phyloP scores from a whole-genome alignment of 2,113 vertebrate genomes.

The Rutilus rutilus region DNA sequence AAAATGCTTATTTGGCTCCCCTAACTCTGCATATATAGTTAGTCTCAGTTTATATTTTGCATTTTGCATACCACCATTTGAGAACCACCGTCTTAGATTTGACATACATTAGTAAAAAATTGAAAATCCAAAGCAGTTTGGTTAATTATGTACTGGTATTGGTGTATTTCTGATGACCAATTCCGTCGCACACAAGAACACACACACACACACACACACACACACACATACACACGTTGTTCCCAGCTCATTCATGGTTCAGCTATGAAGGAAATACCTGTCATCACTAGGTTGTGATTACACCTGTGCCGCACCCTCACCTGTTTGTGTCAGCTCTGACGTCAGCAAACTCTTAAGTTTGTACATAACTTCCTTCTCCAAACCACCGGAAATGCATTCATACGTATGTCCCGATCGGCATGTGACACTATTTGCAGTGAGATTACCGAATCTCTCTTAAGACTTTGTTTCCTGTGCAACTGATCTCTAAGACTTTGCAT shows the following conservation, averaged over 20 bases:
- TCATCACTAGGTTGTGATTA: slow-evolving; percentile 60
- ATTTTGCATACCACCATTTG: background rate
- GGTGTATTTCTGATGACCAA: background rate
- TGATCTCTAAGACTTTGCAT: background rate
- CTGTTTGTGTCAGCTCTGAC: slow-evolving; percentile 28
- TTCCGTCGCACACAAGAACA: slow-evolving; percentile 6
- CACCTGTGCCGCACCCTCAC: slow-evolving; percentile 70
- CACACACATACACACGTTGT: too few relatives aligned
- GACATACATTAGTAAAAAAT: background rate
- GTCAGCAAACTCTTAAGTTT: slow-evolving; percentile 18
- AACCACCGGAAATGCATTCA: background rate
- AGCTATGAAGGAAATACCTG: slow-evolving; percentile 68
- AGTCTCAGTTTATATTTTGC: background rate
- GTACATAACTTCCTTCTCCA: slow-evolving; percentile 22
- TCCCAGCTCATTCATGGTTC: slow-evolving; percentile 20
- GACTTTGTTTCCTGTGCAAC: background rate
- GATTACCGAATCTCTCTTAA: background rate
- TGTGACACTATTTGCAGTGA: background rate
- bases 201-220: background rate
- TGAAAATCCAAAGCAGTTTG: too few relatives aligned
- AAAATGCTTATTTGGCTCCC: too few relatives aligned
- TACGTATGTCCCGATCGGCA: background rate
- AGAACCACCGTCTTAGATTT: background rate
- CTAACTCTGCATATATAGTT: background rate
- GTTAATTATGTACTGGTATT: background rate